Percentiles rank a stretch among this genome's conserved stretches.
Conservation (phyloP, 2,888 invertebrate species). For the Yponomeuta evonymella region DNA sequence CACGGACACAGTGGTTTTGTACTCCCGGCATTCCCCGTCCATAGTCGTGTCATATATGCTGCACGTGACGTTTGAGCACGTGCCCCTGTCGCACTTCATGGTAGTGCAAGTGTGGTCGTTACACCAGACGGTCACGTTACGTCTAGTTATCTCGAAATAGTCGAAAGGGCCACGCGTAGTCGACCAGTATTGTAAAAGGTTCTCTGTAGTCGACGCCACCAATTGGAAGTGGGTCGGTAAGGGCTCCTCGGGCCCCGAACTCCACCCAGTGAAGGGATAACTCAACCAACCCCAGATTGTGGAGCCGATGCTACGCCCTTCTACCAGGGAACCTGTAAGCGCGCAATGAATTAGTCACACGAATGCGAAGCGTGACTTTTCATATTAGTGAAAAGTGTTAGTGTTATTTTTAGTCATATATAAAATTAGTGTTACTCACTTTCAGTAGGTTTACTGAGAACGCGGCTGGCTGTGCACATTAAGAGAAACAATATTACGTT, state of each 20-base stretch:
- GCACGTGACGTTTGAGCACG: constrained; percentile 59
- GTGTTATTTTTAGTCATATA: neutral
- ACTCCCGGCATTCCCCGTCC: constrained; percentile 60
- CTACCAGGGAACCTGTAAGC: constrained; percentile 52
- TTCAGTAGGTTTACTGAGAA: constrained; percentile 48
- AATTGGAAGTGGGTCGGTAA: neutral
- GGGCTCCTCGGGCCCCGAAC: constrained; percentile 10
- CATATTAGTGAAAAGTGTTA: neutral
- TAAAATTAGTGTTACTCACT: constrained; percentile 42
- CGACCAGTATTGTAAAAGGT: too few species aligned
- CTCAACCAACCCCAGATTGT: constrained; percentile 66
- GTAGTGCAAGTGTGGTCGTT: constrained; percentile 69
- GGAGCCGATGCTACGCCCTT: constrained; percentile 55
- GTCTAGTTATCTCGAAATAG: constrained; percentile 44
- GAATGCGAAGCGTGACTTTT: neutral
- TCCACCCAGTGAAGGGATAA: constrained; percentile 63
- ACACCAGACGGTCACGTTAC: constrained; percentile 62
- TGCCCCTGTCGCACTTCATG: constrained; percentile 52
- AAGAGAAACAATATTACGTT: constrained; percentile 34
- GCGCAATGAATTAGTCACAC: constrained; percentile 26
- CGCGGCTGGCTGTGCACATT: constrained; percentile 39
- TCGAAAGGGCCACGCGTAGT: constrained; percentile 35
- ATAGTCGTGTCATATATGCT: constrained; percentile 67
- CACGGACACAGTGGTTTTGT: constrained; percentile 34
- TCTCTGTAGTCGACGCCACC: constrained; percentile 27